Percentiles rank a stretch among this genome's conserved stretches.
Conservation (phyloP, 2,113 vertebrate genomes). For the Gambusia holbrooki region DNA sequence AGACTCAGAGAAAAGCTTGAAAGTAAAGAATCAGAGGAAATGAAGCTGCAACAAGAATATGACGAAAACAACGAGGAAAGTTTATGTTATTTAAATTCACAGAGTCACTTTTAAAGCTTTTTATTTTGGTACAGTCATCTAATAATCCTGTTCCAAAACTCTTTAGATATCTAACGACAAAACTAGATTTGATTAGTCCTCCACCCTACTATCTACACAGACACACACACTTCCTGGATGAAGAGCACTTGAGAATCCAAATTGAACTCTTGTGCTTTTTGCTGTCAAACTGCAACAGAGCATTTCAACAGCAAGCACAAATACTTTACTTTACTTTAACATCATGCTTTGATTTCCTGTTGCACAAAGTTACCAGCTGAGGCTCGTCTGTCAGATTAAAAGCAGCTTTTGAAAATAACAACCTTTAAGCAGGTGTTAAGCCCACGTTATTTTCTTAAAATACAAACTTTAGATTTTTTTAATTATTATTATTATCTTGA, state of each 20-base stretch:
- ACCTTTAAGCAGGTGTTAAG: neutral
- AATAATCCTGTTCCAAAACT: neutral
- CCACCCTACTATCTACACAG: conserved; percentile 17
- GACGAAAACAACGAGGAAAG: neutral
- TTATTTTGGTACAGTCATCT: neutral
- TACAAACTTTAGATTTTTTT: too few species aligned
- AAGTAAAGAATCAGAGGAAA: neutral
- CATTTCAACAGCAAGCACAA: conserved; percentile 37
- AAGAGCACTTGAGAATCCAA: conserved; percentile 74
- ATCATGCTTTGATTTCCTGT: conserved; percentile 22
- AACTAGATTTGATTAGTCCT: conserved; percentile 67
- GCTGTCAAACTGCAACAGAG: conserved; percentile 49
- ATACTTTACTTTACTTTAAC: conserved; percentile 14
- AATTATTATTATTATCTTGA: neutral
- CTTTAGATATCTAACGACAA: neutral
- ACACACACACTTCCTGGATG: conserved; percentile 35
- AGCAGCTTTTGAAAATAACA: neutral
- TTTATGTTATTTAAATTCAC: neutral
- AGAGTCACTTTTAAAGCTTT: neutral
- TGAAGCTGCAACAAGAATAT: neutral
- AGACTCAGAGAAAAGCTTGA: neutral
- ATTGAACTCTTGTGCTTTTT: conserved; percentile 63
- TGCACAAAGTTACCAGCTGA: neutral
- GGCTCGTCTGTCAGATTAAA: too few species aligned
- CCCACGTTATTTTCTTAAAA: neutral